These are phyloP conservation scores for Calephelis perditalis DNA, from an alignment of 2,888 invertebrate genomes.

Conservation along the genomic window DNA sequence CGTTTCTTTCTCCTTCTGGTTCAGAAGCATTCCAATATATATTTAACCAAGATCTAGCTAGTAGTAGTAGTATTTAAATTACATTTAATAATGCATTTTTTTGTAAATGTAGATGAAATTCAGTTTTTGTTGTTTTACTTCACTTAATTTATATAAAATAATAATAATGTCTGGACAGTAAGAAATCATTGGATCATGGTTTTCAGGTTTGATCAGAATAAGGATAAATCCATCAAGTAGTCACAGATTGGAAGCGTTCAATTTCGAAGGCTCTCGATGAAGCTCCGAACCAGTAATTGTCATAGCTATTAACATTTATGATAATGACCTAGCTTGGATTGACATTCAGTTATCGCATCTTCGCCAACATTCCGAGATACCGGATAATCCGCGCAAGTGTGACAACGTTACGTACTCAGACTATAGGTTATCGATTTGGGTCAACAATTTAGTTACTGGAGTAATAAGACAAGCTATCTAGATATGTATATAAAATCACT, in stretches of 20 bases:
- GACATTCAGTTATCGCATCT: slow-evolving; percentile 53
- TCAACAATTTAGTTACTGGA: slow-evolving; percentile 26
- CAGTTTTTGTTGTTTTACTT: no score
- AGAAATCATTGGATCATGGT: background rate
- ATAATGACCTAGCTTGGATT: slow-evolving; percentile 62
- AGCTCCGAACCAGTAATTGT: slow-evolving; percentile 64
- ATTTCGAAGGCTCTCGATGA: slow-evolving; percentile 54
- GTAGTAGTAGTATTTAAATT: no score
- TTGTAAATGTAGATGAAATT: no score
- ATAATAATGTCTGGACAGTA: no score
- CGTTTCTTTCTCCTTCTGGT: no score
- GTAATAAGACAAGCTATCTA: background rate
- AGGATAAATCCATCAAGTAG: slow-evolving; percentile 53
- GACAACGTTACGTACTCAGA: slow-evolving; percentile 20
- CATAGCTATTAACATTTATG: slow-evolving; percentile 74
- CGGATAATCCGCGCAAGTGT: slow-evolving; percentile 41
- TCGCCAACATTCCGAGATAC: slow-evolving; percentile 51
- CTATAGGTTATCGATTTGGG: slow-evolving; percentile 27
- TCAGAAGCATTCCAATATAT: no score
- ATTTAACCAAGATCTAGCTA: no score
- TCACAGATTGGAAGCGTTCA: slow-evolving; percentile 63
- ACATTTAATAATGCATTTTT: no score
- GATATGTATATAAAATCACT: no score
- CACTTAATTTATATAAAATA: no score
- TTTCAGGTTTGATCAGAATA: slow-evolving; percentile 46